Percentiles rank a stretch among this genome's conserved stretches.
These are phyloP conservation scores for Helicolenus hilgendorfi DNA, from an alignment of 2,797 vertebrate species.

Conservation along the genomic window DNA sequence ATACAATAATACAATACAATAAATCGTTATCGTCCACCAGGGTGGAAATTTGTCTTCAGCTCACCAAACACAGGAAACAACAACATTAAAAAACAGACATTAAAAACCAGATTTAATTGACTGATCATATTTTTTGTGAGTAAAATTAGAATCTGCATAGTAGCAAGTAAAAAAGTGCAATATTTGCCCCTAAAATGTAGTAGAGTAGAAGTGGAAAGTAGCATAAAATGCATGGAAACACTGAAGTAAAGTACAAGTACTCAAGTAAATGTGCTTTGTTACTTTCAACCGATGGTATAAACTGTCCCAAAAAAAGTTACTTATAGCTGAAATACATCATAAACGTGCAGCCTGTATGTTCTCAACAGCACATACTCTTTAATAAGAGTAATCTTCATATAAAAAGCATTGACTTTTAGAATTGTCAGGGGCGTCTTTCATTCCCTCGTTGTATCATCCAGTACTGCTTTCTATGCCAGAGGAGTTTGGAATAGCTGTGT, in stretches of 20 bases:
- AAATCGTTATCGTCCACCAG: too few species aligned
- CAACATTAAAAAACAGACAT: too few species aligned
- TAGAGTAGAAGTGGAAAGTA: neutral
- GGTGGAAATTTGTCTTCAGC: too few species aligned
- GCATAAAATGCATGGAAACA: neutral
- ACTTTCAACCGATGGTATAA: neutral
- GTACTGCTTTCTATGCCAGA: conserved; percentile 30
- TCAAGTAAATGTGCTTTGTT: too few species aligned
- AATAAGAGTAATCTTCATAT: neutral
- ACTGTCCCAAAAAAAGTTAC: neutral
- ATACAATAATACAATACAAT: too few species aligned
- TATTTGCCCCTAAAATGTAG: too few species aligned
- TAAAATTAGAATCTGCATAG: neutral
- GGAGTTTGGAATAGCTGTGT: conserved; percentile 63
- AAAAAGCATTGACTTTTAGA: neutral
- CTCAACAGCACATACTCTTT: neutral
- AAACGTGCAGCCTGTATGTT: neutral
- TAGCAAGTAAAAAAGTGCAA: neutral
- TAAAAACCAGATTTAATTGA: neutral
- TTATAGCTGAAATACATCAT: neutral
- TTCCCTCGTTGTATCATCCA: neutral
- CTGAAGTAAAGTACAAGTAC: neutral
- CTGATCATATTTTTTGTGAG: neutral
- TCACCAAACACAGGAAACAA: too few species aligned
- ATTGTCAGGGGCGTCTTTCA: conserved; percentile 10